Evolutionary conservation across 2,113 vertebrate genomes (phyloP).

Genomic region (Antennarius striatus): DNA sequence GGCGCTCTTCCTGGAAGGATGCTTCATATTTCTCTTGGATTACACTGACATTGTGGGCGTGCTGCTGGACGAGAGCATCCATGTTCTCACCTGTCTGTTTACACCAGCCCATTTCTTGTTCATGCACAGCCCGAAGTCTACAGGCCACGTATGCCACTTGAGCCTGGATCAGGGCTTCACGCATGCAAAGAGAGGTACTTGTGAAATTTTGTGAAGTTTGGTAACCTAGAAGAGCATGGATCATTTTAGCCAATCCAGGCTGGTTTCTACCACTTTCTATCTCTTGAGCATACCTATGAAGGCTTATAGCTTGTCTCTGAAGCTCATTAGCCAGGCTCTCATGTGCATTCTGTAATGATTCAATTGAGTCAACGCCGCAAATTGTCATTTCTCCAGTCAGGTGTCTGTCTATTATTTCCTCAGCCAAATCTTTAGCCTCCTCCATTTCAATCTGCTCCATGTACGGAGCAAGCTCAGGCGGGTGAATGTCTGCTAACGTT

Average conservation of each 20-base stretch:
- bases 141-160: conserved; percentile 91
- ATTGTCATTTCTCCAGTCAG: conserved; percentile 48
- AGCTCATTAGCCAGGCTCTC: conserved; percentile 87
- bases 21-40: conserved; percentile 86
- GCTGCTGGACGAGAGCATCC: conserved; percentile 82
- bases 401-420: conserved; percentile 74
- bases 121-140: conserved; percentile 82
- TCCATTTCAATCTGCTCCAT: conserved; percentile 76
- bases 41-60: conserved; percentile 74
- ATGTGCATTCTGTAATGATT: conserved; percentile 76
- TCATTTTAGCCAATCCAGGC: conserved; percentile 80
- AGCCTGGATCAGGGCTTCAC: conserved; percentile 90
- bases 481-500: conserved; percentile 66
- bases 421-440: conserved; percentile 63
- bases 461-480: conserved; percentile 73
- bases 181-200: conserved; percentile 84
- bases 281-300: conserved; percentile 84
- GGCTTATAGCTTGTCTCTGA: conserved; percentile 84
- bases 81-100: conserved; percentile 82
- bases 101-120: conserved; percentile 82
- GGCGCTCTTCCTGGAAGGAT: conserved; percentile 84
- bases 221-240: conserved; percentile 74
- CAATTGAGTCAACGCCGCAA: conserved; percentile 69
- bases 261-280: conserved; percentile 77
- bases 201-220: conserved; percentile 72